Conservation (phyloP, 2,113 vertebrate species). For the Zonotrichia leucophrys region DNA sequence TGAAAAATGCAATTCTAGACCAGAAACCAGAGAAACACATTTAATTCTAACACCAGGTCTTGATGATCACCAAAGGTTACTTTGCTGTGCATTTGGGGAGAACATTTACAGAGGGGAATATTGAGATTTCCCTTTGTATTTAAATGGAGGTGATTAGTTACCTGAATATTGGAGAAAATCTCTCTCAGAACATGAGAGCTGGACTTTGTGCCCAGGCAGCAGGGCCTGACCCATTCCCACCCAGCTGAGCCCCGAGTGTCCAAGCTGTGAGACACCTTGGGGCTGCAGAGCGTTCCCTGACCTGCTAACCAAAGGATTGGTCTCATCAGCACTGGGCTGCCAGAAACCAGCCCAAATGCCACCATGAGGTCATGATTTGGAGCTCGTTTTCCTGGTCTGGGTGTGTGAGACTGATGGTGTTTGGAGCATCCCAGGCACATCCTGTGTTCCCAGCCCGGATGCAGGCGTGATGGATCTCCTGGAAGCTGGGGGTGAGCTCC, state of each 20-base stretch:
- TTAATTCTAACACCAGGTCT: background rate
- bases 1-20: background rate
- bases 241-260: background rate
- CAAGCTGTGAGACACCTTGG: accelerated
- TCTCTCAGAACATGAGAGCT: accelerated
- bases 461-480: background rate
- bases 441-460: background rate
- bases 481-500: background rate
- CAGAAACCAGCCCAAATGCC: background rate
- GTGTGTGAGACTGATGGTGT: background rate
- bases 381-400: background rate
- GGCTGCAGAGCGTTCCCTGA: accelerated
- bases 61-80: background rate
- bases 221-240: background rate
- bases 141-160: background rate
- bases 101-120: background rate
- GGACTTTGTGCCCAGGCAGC: background rate
- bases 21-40: background rate
- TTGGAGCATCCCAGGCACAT: background rate
- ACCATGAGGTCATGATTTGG: background rate
- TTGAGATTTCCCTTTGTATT: background rate
- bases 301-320: background rate
- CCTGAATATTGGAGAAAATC: background rate
- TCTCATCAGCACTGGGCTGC: background rate
- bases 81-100: background rate